These are phyloP conservation scores for Rhingia campestris DNA, from an alignment of 2,888 invertebrate species.

Conservation along the genomic window DNA sequence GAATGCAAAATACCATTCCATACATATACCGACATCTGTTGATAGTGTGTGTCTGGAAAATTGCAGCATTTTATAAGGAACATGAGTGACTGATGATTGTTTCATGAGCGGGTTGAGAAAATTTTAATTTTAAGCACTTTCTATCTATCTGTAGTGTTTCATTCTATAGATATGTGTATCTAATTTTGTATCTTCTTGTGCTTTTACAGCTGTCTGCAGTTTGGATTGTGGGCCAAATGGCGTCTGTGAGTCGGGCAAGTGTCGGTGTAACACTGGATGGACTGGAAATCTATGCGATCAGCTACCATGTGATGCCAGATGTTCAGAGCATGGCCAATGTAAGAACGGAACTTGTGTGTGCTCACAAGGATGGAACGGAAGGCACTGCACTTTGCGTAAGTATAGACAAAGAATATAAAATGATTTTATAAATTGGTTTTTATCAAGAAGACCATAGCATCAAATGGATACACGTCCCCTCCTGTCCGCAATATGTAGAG, in stretches of 20 bases:
- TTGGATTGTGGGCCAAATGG: conserved; percentile 97
- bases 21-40: neutral
- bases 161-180: conserved; percentile 3
- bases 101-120: conserved; percentile 55
- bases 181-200: conserved; percentile 43
- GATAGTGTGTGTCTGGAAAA: conserved; percentile 8
- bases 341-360: conserved; percentile 99
- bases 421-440: neutral
- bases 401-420: conserved; percentile 75
- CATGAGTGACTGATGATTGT: conserved; percentile 68
- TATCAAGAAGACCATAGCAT: neutral
- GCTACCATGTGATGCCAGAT: conserved; percentile 94
- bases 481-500: too few species aligned
- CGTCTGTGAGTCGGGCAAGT: conserved; percentile 95
- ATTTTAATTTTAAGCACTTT: conserved; percentile 76
- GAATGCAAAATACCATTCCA: too few species aligned
- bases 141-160: conserved; percentile 25
- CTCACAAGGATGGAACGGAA: conserved; percentile 98
- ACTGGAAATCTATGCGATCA: conserved; percentile 96
- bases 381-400: conserved; percentile 98
- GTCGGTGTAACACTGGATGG: conserved; percentile 96
- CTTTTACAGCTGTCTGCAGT: conserved; percentile 92
- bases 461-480: too few species aligned
- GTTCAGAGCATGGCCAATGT: conserved; percentile 97
- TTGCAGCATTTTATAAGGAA: conserved; percentile 40